Evolutionary conservation across 2,797 vertebrate species (phyloP).

Genomic region (Hyperoplus lanceolatus): DNA sequence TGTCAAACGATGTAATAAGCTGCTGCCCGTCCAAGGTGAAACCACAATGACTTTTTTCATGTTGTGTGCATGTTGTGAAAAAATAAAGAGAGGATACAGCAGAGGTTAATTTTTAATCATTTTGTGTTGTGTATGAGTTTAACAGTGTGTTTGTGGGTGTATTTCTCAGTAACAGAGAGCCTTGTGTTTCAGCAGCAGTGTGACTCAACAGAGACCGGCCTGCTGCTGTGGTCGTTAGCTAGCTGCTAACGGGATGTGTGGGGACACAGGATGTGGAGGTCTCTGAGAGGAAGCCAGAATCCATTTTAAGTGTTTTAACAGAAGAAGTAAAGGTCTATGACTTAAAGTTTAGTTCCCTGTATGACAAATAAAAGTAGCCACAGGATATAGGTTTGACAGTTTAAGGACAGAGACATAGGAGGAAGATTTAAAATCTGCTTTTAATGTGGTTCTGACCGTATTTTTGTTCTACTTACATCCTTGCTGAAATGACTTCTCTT

Average conservation of each 20-base stretch:
- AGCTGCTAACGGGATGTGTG: conserved; percentile 50
- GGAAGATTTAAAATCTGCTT: background rate
- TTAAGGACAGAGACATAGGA: background rate
- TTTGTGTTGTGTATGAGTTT: conserved; percentile 39
- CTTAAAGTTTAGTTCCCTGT: conserved; percentile 32
- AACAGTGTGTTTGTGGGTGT: conserved; percentile 50
- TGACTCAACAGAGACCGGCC: conserved; percentile 63
- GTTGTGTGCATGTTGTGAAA: conserved; percentile 15
- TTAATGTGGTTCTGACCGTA: background rate
- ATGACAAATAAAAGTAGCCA: conserved; percentile 18
- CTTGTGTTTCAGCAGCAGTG: conserved; percentile 61
- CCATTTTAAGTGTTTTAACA: conserved; percentile 63
- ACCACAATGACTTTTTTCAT: conserved; percentile 42
- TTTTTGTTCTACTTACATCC: background rate
- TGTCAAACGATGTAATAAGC: conserved; percentile 33
- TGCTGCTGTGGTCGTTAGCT: conserved; percentile 57
- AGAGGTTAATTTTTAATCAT: conserved; percentile 27
- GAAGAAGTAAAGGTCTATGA: conserved; percentile 25
- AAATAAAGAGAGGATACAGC: background rate
- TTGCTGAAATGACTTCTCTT: background rate
- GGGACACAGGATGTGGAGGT: conserved; percentile 72
- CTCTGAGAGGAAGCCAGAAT: conserved; percentile 61
- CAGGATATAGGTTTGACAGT: conserved; percentile 14
- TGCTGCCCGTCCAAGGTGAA: conserved; percentile 30
- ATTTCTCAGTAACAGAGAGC: conserved; percentile 64